Evolutionary conservation across 2,113 vertebrate species (phyloP), one percentile per base, ranked within the genome.

Genomic region (Terrapene triunguis): DNA sequence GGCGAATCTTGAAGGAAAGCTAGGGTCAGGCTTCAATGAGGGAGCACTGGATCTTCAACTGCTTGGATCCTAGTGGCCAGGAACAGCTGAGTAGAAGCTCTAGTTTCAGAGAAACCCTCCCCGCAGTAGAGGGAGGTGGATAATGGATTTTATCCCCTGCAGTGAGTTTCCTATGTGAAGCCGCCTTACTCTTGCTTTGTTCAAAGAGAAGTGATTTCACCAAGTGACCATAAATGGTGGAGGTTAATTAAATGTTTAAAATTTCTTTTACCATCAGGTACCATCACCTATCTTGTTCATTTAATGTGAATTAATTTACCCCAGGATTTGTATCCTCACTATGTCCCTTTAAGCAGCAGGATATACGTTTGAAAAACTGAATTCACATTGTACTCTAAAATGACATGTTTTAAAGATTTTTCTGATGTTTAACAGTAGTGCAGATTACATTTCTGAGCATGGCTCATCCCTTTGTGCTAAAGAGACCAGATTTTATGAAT

Each of bases 401-500:
- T 17, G 81, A 13, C 57, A 85, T 65, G 90, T 91, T 69, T n/a
- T 48, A 51, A 87, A 96, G 76, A n/a, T 14, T 96, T 89, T 76
- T 94, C 82, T 80, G 51, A 29, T 69, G 42, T 96, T 84, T 90
- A 89, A 21, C 47, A 84, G 0, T 13, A 86, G 55, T 50, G 44
- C 82, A 27, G 44, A 17, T 90, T 82, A 69, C 47, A 55, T 92
- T 93, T 95, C 88, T 86, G 86, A 91, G 57, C 74, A 88, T 16
- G 92, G 55, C 80, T 4, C 42, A 84, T 65, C 50, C 88, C 48
- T 93, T 93, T 89, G 79, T 95, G 62, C n/a, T 95, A 78, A 54
- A 90, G 96, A 87, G 80, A 84, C 62, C 59, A 62, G 87, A 85
- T 91, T 59, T 47, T 85, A n/a, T 96, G 93, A 96, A 96, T 95